phyloP scores from a whole-genome alignment of 2,888 invertebrate genomes.

The Tachina grossa region DNA sequence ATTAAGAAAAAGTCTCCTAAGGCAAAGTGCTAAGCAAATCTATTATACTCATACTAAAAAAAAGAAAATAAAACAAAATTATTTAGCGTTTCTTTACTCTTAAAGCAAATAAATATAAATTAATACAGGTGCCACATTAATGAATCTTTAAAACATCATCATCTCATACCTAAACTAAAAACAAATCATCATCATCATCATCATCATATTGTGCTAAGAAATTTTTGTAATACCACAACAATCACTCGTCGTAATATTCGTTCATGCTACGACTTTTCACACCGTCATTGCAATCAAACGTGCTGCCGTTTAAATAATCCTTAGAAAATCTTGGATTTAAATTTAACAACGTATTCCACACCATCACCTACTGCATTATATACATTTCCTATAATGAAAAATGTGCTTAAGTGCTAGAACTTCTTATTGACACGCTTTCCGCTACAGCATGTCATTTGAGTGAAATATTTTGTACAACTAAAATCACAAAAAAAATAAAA shows the following conservation, averaged over 20 bases:
- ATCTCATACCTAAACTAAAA: conserved; percentile 16
- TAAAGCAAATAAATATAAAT: background rate
- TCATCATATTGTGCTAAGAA: conserved; percentile 22
- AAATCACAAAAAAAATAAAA: background rate
- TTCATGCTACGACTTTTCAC: conserved; percentile 34
- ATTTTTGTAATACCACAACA: conserved; percentile 35
- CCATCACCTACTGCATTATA: background rate
- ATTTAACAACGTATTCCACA: background rate
- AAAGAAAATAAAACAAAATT: background rate
- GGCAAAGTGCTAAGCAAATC: background rate
- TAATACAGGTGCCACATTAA: background rate
- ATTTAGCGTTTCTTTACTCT: background rate
- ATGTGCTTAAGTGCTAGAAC: conserved; percentile 40
- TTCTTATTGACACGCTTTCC: conserved; percentile 44
- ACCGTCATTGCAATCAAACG: conserved; percentile 18
- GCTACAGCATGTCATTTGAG: background rate
- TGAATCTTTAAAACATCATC: background rate
- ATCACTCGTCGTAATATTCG: conserved; percentile 2
- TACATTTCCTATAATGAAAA: background rate
- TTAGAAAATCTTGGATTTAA: conserved; percentile 51
- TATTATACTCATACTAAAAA: background rate
- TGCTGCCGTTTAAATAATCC: conserved; percentile 44
- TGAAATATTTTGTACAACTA: conserved; percentile 2
- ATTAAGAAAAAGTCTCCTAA: conserved; percentile 8
- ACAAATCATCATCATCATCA: background rate